Conservation (phyloP, 2,113 vertebrate species). For the mouse (Mus musculus) region GRCm39 chr14:61883001-61883500, state of each 20-base stretch:
- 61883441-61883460: slow-evolving; percentile 65
- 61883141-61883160: background rate
- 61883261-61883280: background rate
- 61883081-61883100: slow-evolving; percentile 56
- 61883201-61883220: slow-evolving; percentile 48
- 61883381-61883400: slow-evolving; percentile 62
- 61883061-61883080: slow-evolving; percentile 48
- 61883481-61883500: slow-evolving; percentile 41
- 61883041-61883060: slow-evolving; percentile 50
- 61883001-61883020: background rate
- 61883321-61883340: slow-evolving; percentile 44
- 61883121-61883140: slow-evolving; percentile 34
- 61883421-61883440: slow-evolving; percentile 53
- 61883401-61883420: slow-evolving; percentile 64
- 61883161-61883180: slow-evolving; percentile 39
- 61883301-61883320: slow-evolving; percentile 60
- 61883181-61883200: slow-evolving; percentile 34
- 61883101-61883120: slow-evolving; percentile 35
- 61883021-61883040: slow-evolving; percentile 36
- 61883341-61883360: slow-evolving; percentile 57
- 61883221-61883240: slow-evolving; percentile 50
- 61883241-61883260: slow-evolving; percentile 53
- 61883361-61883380: slow-evolving; percentile 72
- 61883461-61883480: slow-evolving; percentile 63
- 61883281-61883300: slow-evolving; percentile 18